phyloP scores from a whole-genome alignment of 2,888 invertebrate genomes.

The Pristionchus mayeri region DNA sequence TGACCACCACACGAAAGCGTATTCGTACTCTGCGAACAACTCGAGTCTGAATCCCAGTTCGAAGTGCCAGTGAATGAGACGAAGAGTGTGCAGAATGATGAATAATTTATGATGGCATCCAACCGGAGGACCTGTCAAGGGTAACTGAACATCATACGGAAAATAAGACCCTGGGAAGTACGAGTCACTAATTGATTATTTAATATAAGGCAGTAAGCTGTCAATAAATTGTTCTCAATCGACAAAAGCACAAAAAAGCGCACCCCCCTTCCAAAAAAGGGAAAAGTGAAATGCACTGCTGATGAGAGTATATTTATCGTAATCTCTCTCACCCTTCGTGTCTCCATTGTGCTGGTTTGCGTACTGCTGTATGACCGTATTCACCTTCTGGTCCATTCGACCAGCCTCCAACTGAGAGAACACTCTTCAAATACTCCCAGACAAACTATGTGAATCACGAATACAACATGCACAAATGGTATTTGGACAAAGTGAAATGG shows the following conservation, averaged over 20 bases:
- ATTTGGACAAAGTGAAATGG: too few relatives aligned
- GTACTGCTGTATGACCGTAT: not conserved
- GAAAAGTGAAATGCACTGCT: too few relatives aligned
- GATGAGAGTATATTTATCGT: too few relatives aligned
- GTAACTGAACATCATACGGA: too few relatives aligned
- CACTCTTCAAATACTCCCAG: not conserved
- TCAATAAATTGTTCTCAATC: too few relatives aligned
- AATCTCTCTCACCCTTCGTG: conserved; percentile 16
- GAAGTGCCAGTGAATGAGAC: conserved; percentile 93
- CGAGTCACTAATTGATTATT: too few relatives aligned
- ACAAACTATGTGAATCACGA: not conserved
- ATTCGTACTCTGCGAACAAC: conserved; percentile 95
- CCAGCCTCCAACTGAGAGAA: conserved; percentile 74
- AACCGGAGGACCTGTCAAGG: conserved; percentile 31
- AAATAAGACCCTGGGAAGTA: too few relatives aligned
- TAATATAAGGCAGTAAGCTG: too few relatives aligned
- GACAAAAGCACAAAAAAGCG: too few relatives aligned
- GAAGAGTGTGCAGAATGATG: conserved; percentile 92
- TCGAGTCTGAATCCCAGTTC: conserved; percentile 95
- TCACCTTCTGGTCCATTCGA: not conserved
- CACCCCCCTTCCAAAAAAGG: too few relatives aligned
- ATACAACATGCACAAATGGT: too few relatives aligned
- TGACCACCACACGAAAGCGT: conserved; percentile 93
- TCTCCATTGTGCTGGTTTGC: not conserved
- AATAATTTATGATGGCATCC: conserved; percentile 84